Evolutionary conservation across 2,888 invertebrate species (phyloP), one percentile per base, ranked within the genome.

Genomic region (Philopedon plagiatum): DNA sequence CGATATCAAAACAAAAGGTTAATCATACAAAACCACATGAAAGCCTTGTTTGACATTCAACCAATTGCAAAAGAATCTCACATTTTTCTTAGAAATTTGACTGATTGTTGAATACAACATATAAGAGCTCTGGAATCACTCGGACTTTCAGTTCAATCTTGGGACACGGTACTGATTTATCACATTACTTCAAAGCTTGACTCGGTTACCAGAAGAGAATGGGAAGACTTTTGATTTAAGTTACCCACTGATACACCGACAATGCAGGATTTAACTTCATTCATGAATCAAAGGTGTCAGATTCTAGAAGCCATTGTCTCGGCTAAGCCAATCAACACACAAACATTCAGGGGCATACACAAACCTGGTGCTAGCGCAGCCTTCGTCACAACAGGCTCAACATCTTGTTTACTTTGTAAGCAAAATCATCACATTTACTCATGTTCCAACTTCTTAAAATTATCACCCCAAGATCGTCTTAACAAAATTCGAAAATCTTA

Each of bases 371-470:
- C 34, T 11, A 34, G 34, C 11, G 11, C 34, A 11, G 11, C 8
- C 11, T 11, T 34, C 9, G 9, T 34, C 2, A 11, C 34, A 2
- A 34, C 34, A 9, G 11, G 5, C 1, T n/a, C 29, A 57, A 32
- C 57, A 57, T 29, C 2, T 3, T 60, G 60, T 41, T 5, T 60
- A 5, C 3, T 7, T 11, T 60, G 60, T 23, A 39, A 41, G 2
- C 19, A 41, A 21, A 23, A 37, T 19, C 41, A 60, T 23, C 41
- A 37, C 21, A 60, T 60, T 9, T 60, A 41, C 29, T 39, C 39
- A 19, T 60, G 60, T 60, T 11, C 32, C 2, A 41, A 41, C 21
- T 60, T 60, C 41, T 21, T 41, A 21, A 60, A 60, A 60, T 39
- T 60, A 13, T 5, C 21, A 5, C 13, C 32, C 11, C 41, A 41